Conservation (phyloP, 1,140 invertebrate species). For the Leptonema lineaticorne region DNA sequence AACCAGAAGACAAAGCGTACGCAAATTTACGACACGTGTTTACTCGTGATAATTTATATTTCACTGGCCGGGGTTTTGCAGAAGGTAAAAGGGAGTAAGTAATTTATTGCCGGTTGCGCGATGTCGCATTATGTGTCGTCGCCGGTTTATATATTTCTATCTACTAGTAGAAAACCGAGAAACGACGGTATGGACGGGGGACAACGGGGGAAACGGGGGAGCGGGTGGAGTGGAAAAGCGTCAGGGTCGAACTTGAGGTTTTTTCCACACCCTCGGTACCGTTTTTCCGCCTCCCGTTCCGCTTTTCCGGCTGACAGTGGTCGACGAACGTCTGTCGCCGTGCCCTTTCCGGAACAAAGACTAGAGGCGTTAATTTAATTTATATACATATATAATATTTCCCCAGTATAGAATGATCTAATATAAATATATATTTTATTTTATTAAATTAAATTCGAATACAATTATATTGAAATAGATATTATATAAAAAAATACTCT, state of each 20-base stretch:
- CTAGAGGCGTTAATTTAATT: conserved; percentile 16
- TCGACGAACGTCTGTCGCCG: neutral
- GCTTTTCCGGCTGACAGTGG: neutral
- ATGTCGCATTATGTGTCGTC: conserved; percentile 18
- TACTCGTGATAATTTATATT: conserved; percentile 23
- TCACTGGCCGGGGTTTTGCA: conserved; percentile 13
- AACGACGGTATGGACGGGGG: too few species aligned
- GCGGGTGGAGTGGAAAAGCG: too few species aligned
- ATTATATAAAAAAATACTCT: too few species aligned
- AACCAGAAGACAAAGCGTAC: too few species aligned
- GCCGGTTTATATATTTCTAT: too few species aligned
- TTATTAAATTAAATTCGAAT: too few species aligned
- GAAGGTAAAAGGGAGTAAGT: conserved; percentile 16
- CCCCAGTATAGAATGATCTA: too few species aligned
- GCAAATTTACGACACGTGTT: conserved; percentile 21
- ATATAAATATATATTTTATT: too few species aligned
- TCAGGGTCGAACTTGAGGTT: neutral
- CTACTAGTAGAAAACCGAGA: too few species aligned
- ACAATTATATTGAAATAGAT: too few species aligned
- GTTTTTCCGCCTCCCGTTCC: neutral
- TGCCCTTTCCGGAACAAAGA: neutral
- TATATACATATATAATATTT: too few species aligned
- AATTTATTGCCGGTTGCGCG: conserved; percentile 6
- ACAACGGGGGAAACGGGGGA: too few species aligned
- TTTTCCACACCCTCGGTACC: neutral